Evolutionary conservation across 2,113 vertebrate genomes (phyloP), one percentile per base, ranked within the genome.

Genomic region (Geococcyx californianus): DNA sequence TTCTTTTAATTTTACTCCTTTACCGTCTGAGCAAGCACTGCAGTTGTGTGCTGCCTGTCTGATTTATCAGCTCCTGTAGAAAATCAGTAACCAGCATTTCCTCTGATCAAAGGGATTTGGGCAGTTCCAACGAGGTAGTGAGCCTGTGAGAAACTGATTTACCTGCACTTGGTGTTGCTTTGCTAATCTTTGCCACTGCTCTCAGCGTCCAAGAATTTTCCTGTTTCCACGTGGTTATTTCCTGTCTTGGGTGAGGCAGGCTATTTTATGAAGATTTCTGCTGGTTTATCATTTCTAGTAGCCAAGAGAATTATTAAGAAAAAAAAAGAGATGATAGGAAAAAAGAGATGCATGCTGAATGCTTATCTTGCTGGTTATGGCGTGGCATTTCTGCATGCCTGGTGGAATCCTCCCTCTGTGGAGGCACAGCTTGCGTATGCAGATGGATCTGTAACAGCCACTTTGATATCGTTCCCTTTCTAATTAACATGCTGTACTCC

Each of bases 1-100:
- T 85, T 76, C 56, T 82, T 93, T 84, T 78, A 29, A 67, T 94
- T 84, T 45, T 86, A 12, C 24, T 86, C n/a, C 63, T 77, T 62
- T 63, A 34, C 33, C 13, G 3, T 64, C 38, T 72, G 44, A 69
- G 58, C 9, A 44, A 28, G 26, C 25, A 40, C 44, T 55, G 34
- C 44, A 29, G 28, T 66, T 66, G n/a, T 16, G 4, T 60, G 64
- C 23, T 84, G 38, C 64, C 45, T 66, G 73, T 49, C 64, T 93
- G 49, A 72, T 90, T 87, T 84, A 23, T 75, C 58, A 44, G 58
- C 67, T 56, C 81, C 63, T 64, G 18, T 40, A 52, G 56, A 26
- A 70, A 78, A 76, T 70, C 28, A 66, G 51, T 70, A 56, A 33
- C 8, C 23, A 26, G 26, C 29, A 33, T 78, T 75, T 87, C 44